Evolutionary conservation across 2,113 vertebrate genomes (phyloP).

Genomic region (Sterna hirundo): DNA sequence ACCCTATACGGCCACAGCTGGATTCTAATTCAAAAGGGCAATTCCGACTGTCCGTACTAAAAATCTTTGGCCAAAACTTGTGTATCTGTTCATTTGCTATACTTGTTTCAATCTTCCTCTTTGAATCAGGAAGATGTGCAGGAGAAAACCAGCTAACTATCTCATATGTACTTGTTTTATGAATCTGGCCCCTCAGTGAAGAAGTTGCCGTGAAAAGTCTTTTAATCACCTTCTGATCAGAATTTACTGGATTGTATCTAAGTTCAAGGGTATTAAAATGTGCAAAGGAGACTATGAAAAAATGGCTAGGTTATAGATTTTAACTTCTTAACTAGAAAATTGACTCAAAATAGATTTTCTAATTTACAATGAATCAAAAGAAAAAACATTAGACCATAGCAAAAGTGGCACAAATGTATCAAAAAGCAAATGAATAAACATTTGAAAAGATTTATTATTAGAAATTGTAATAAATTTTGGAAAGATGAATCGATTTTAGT

Average conservation of each 20-base stretch:
- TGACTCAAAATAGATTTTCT: conserved; percentile 98
- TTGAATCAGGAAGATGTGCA: background rate
- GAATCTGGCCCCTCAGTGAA: conserved; percentile 64
- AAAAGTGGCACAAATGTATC: conserved; percentile 98
- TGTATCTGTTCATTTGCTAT: background rate
- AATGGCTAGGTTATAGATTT: conserved; percentile 81
- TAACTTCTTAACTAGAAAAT: conserved; percentile 97
- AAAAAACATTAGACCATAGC: conserved; percentile 97
- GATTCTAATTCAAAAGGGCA: background rate
- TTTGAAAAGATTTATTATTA: conserved; percentile 97
- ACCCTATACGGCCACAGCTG: background rate
- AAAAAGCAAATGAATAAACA: conserved; percentile 99
- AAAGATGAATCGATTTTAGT: conserved; percentile 99
- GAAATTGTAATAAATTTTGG: conserved; percentile 95
- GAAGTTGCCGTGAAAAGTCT: conserved; percentile 72
- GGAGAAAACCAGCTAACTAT: conserved; percentile 5
- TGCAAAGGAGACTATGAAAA: conserved; percentile 77
- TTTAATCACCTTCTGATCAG: conserved; percentile 74
- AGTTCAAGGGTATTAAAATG: conserved; percentile 85
- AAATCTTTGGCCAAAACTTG: background rate
- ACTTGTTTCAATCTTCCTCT: background rate
- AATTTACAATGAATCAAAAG: conserved; percentile 95
- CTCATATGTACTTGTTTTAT: conserved; percentile 29
- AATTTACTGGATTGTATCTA: conserved; percentile 74
- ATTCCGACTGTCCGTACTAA: background rate